phyloP scores from a whole-genome alignment of 2,888 invertebrate genomes.

The Plebejus melissa region DNA sequence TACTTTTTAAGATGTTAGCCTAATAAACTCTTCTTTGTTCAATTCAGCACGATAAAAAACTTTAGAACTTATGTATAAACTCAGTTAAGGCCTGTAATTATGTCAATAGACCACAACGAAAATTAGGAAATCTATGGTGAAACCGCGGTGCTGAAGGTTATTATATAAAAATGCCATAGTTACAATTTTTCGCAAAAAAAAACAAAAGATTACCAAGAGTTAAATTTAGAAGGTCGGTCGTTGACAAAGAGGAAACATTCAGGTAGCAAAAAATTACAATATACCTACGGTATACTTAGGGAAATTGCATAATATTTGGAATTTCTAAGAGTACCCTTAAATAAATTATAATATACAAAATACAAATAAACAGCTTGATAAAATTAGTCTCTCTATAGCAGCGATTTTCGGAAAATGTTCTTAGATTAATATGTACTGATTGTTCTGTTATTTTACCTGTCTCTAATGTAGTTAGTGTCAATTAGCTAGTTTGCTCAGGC shows the following conservation, averaged over 20 bases:
- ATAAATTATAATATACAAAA: too few relatives aligned
- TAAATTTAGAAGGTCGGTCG: not conserved
- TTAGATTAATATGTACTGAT: too few relatives aligned
- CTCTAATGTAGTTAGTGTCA: not conserved
- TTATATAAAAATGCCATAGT: not conserved
- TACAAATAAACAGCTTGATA: too few relatives aligned
- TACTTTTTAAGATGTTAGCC: too few relatives aligned
- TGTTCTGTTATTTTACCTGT: not conserved
- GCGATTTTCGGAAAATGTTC: too few relatives aligned
- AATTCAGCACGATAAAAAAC: not conserved
- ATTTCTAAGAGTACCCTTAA: too few relatives aligned
- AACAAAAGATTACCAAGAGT: not conserved
- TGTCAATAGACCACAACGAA: conserved; percentile 22
- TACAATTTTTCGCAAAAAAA: not conserved
- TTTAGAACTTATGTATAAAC: not conserved
- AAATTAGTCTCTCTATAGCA: too few relatives aligned
- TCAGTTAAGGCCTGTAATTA: not conserved
- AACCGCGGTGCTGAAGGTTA: conserved; percentile 13
- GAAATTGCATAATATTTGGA: too few relatives aligned
- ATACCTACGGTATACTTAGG: not conserved
- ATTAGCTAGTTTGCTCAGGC: not conserved
- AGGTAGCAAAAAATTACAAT: not conserved
- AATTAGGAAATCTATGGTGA: conserved; percentile 23
- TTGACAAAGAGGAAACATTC: not conserved
- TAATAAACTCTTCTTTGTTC: too few relatives aligned